phyloP scores from a whole-genome alignment of 1,140 invertebrate species.

The Zaprionus tsacasi region DNA sequence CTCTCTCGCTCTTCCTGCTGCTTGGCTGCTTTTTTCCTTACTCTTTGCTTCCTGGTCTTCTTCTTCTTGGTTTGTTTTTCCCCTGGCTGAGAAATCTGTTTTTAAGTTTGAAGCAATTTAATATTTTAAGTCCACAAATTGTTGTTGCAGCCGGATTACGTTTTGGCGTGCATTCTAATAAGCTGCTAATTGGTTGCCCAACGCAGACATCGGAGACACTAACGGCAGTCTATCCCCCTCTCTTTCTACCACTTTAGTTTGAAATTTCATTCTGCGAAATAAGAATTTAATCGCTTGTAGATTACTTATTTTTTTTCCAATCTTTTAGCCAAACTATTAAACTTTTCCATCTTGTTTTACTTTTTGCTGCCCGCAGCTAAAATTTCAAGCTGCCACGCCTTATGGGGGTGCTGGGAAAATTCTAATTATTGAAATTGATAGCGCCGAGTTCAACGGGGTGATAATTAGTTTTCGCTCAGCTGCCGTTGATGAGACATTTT shows the following conservation, averaged over 20 bases:
- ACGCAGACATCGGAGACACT: slow-evolving; percentile 55
- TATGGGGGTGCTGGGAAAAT: slow-evolving; percentile 41
- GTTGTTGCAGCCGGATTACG: slow-evolving; percentile 73
- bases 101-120: slow-evolving; percentile 82
- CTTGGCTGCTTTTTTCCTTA: slow-evolving; percentile 27
- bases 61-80: not conserved
- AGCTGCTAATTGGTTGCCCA: slow-evolving; percentile 78
- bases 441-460: slow-evolving; percentile 42
- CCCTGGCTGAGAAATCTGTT: slow-evolving; percentile 75
- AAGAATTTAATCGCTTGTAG: slow-evolving; percentile 71
- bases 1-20: not conserved
- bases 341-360: slow-evolving; percentile 51
- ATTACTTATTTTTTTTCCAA: slow-evolving; percentile 27
- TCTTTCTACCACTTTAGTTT: slow-evolving; percentile 65
- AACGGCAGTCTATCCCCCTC: slow-evolving; percentile 40
- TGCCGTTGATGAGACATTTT: slow-evolving; percentile 30
- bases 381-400: slow-evolving; percentile 44
- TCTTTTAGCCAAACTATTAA: slow-evolving; percentile 54
- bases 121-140: slow-evolving; percentile 82
- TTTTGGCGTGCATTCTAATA: slow-evolving; percentile 80
- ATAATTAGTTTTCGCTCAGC: slow-evolving; percentile 51
- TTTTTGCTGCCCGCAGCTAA: slow-evolving; percentile 5
- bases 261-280: slow-evolving; percentile 79
- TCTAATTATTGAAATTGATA: slow-evolving; percentile 72
- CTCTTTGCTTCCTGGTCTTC: slow-evolving; percentile 7